A percentile compares a stretch with the other conserved stretches of the same genome.
Evolutionary conservation across 2,797 vertebrate genomes (phyloP).

Genomic region (Pantherophis alleghaniensis): DNA sequence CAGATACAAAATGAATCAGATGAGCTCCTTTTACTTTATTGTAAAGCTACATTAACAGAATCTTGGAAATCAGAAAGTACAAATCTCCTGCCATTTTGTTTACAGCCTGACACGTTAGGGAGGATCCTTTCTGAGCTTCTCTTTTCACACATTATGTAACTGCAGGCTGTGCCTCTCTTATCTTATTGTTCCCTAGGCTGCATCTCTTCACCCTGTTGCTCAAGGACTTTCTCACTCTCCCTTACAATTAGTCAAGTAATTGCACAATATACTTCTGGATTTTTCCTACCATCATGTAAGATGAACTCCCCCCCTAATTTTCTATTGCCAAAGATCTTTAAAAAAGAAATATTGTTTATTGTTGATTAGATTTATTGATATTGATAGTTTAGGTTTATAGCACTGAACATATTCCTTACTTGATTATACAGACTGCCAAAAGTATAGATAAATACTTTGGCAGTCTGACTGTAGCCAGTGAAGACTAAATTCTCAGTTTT

Average conservation of each 20-base stretch:
- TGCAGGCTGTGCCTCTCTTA: background rate
- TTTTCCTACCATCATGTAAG: background rate
- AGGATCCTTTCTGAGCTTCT: background rate
- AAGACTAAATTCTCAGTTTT: background rate
- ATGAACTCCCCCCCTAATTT: background rate
- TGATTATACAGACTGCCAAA: background rate
- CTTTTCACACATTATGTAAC: background rate
- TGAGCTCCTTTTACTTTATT: background rate
- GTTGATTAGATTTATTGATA: background rate
- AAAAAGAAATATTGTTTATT: background rate
- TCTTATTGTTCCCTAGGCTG: background rate
- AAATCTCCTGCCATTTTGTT: background rate
- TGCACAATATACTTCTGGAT: background rate
- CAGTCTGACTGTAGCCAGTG: background rate
- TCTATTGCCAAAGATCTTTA: background rate
- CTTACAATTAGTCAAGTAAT: background rate
- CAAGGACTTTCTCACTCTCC: background rate
- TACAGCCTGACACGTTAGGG: background rate
- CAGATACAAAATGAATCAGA: background rate
- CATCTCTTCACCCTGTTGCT: background rate
- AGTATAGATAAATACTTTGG: background rate
- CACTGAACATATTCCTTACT: no score
- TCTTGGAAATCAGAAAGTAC: background rate
- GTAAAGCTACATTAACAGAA: background rate
- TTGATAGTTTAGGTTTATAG: background rate